These are phyloP conservation scores for Eumaeus atala DNA, from an alignment of 1,140 invertebrate genomes.

Conservation along the genomic window DNA sequence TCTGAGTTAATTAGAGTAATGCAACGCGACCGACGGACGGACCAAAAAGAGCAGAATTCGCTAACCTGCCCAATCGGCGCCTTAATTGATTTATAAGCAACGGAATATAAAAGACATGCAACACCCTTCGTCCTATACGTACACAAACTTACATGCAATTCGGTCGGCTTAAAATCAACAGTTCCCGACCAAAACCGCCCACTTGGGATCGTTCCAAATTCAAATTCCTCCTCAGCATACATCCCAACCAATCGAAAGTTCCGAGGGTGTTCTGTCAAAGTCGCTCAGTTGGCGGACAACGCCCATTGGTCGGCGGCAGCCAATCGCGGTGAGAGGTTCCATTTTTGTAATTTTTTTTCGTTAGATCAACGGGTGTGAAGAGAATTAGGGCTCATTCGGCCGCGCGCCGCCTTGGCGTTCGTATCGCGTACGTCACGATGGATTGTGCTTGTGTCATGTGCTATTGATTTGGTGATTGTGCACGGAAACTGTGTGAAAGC, in stretches of 20 bases:
- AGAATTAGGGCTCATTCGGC: conserved; percentile 51
- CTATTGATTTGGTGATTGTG: conserved; percentile 52
- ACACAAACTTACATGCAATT: conserved; percentile 32
- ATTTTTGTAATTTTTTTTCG: conserved; percentile 47
- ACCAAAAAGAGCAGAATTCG: conserved; percentile 38
- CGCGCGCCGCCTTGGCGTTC: conserved; percentile 65
- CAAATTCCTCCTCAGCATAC: conserved; percentile 47
- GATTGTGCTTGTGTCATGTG: conserved; percentile 68
- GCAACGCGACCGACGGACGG: conserved; percentile 31
- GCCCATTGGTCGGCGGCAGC: conserved; percentile 34
- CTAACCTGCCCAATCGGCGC: conserved; percentile 50
- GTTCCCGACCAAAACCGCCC: conserved; percentile 39
- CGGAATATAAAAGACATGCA: conserved; percentile 42
- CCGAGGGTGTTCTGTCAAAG: conserved; percentile 24
- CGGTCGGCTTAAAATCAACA: conserved; percentile 49
- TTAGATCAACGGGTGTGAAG: conserved; percentile 28
- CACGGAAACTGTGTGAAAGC: conserved; percentile 59
- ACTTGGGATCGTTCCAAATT: conserved; percentile 56
- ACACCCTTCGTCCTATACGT: conserved; percentile 26
- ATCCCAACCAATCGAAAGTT: conserved; percentile 37
- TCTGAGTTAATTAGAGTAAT: conserved; percentile 65
- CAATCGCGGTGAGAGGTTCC: conserved; percentile 46
- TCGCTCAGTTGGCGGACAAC: conserved; percentile 17
- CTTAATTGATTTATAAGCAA: conserved; percentile 61
- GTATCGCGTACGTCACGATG: conserved; percentile 67